phyloP scores from a whole-genome alignment of 53 echinoderm and acorn worm species.

The Luidia sarsii region DNA sequence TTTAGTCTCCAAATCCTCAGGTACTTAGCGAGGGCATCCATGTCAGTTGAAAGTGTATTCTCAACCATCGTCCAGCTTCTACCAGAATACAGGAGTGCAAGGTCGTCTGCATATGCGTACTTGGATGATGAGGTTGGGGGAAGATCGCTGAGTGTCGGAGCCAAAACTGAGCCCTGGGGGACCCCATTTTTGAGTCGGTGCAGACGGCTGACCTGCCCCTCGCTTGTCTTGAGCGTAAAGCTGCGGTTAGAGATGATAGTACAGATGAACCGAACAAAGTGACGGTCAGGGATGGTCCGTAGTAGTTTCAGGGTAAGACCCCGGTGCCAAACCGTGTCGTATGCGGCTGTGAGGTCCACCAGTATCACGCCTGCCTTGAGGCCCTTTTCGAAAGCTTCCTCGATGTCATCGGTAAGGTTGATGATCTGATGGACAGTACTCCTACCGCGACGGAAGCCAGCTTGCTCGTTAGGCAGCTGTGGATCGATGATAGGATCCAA shows the following conservation, averaged over 20 bases:
- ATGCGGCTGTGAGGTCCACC: conserved; percentile 30
- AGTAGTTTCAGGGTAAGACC: conserved; percentile 12
- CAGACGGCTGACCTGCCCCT: conserved; percentile 34
- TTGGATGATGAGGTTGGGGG: not conserved
- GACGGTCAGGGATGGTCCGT: not conserved
- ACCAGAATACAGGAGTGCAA: conserved; percentile 15
- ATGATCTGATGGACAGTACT: conserved; percentile 43
- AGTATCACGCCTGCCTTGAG: conserved; percentile 6
- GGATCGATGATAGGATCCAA: conserved; percentile 52
- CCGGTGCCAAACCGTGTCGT: conserved; percentile 28
- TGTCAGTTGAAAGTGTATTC: conserved; percentile 4
- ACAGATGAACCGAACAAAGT: not conserved
- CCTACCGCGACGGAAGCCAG: conserved; percentile 59
- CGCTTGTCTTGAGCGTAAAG: conserved; percentile 47
- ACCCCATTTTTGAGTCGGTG: conserved; percentile 38
- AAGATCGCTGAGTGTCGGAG: not conserved
- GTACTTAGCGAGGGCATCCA: conserved; percentile 19
- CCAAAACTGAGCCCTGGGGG: not conserved
- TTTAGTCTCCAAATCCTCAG: conserved; percentile 14
- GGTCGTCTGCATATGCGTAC: conserved; percentile 54
- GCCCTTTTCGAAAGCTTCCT: not conserved
- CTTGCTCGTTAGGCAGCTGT: conserved; percentile 59
- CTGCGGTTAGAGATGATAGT: not conserved
- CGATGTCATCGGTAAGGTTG: conserved; percentile 52
- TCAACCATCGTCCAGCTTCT: not conserved